These are phyloP conservation scores for Cygnus olor DNA, from an alignment of 2,797 vertebrate genomes.

Conservation along the genomic window DNA sequence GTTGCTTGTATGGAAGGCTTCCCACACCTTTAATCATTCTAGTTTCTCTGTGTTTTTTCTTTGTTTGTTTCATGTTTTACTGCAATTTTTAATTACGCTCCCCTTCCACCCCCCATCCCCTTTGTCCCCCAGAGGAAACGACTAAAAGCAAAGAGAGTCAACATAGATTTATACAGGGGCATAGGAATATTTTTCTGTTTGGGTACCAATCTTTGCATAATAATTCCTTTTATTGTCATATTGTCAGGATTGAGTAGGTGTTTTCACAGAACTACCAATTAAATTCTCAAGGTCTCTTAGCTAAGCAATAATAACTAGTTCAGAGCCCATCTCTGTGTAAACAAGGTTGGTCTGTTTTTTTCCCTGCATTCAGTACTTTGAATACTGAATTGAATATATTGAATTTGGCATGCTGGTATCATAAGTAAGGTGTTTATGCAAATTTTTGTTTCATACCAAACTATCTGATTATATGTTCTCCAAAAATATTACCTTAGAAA, in stretches of 20 bases:
- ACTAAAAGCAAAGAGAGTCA: neutral
- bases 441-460: neutral
- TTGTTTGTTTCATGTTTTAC: neutral
- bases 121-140: neutral
- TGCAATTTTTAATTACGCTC: neutral
- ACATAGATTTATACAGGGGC: neutral
- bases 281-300: neutral
- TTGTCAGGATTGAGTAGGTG: neutral
- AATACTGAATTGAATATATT: neutral
- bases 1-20: neutral
- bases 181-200: neutral
- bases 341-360: neutral
- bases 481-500: neutral
- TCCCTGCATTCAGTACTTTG: neutral
- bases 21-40: neutral
- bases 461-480: neutral
- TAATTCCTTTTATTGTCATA: neutral
- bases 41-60: neutral
- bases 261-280: neutral
- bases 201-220: neutral
- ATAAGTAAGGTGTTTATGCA: neutral
- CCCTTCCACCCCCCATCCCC: too few relatives aligned
- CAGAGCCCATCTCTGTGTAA: neutral
- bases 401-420: neutral
- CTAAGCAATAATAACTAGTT: neutral